phyloP scores from a whole-genome alignment of 2,113 vertebrate species.

The Upupa epops region DNA sequence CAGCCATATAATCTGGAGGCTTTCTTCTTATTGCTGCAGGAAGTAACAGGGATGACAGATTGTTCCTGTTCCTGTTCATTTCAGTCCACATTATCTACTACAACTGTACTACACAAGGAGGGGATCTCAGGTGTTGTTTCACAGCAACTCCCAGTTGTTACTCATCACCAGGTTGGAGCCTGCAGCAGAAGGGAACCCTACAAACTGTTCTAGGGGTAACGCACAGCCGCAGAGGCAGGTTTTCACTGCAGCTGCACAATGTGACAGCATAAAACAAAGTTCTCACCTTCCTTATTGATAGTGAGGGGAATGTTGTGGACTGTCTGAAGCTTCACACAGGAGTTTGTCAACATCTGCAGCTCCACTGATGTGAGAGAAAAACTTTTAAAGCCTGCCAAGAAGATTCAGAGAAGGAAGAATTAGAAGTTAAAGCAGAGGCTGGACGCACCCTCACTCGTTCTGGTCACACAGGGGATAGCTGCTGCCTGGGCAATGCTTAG shows the following conservation, averaged over 20 bases:
- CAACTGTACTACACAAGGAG: background rate
- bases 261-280: background rate
- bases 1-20: background rate
- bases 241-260: background rate
- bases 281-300: constrained; percentile 91
- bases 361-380: constrained; percentile 92
- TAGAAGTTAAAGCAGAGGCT: background rate
- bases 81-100: background rate
- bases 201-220: background rate
- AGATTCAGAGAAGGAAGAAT: background rate
- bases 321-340: constrained; percentile 96
- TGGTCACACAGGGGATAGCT: background rate
- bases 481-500: background rate
- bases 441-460: background rate
- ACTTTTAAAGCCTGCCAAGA: constrained; percentile 87
- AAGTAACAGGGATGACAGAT: background rate
- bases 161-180: background rate
- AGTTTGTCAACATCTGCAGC: constrained; percentile 96
- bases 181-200: background rate
- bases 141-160: background rate
- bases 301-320: constrained; percentile 94
- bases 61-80: background rate
- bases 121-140: background rate
- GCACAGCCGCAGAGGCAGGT: background rate
- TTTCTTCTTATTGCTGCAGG: background rate